A percentile compares a stretch with the other conserved stretches of the same genome.
Conservation (phyloP, 92 coral and sea anemone genomes). For the Palythoa caribaeorum region DNA sequence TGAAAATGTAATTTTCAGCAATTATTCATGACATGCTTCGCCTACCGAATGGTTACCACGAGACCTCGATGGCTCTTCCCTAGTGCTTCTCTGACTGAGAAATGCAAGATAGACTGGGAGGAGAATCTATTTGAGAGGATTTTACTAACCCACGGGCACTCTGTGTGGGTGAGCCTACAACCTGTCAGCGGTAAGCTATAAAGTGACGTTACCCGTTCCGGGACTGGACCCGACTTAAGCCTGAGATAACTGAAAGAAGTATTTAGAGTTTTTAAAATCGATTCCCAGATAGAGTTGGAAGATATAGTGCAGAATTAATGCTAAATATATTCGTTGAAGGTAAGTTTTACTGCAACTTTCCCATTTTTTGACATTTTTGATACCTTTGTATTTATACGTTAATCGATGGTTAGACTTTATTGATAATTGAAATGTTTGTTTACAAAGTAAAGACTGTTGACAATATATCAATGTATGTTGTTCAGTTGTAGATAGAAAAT, state of each 20-base stretch:
- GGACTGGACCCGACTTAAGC: not conserved
- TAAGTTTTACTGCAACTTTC: not conserved
- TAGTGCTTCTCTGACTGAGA: too few relatives aligned
- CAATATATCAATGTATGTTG: not conserved
- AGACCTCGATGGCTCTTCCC: too few relatives aligned
- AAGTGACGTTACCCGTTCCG: not conserved
- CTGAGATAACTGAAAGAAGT: not conserved
- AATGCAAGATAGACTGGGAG: too few relatives aligned
- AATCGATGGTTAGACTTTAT: not conserved
- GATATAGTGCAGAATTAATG: slow-evolving; percentile 2
- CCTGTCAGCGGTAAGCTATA: slow-evolving; percentile 3
- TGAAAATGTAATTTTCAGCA: too few relatives aligned
- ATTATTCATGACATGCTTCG: too few relatives aligned
- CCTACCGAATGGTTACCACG: too few relatives aligned
- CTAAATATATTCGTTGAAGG: slow-evolving; percentile 1
- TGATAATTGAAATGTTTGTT: not conserved
- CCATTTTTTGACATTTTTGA: not conserved
- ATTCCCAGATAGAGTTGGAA: not conserved
- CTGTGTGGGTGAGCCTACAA: not conserved
- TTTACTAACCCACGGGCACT: not conserved
- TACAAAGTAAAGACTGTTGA: not conserved
- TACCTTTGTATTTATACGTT: not conserved
- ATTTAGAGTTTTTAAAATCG: not conserved
- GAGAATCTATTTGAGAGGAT: not conserved
- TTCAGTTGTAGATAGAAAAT: not conserved